These are phyloP conservation scores for Allochrocebus solatus DNA, from an alignment of 2,797 vertebrate species.

Conservation along the genomic window DNA sequence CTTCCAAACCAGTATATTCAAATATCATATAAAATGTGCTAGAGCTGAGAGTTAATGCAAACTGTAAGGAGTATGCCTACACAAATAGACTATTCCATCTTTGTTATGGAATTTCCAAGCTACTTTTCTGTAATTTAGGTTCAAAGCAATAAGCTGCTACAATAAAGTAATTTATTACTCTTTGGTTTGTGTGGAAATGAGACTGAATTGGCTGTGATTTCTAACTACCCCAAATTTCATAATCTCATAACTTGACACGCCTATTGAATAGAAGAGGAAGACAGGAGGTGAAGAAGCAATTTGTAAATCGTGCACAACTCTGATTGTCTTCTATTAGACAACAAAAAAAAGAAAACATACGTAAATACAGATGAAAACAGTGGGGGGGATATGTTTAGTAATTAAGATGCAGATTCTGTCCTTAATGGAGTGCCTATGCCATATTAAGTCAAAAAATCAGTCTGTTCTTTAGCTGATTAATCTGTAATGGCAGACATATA, in stretches of 20 bases:
- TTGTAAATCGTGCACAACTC: slow-evolving; percentile 9
- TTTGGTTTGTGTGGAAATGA: slow-evolving; percentile 66
- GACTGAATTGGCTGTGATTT: slow-evolving; percentile 56
- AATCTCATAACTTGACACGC: slow-evolving; percentile 56
- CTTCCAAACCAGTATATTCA: slow-evolving; percentile 28
- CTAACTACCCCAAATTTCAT: slow-evolving; percentile 57
- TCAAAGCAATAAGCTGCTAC: slow-evolving; percentile 59
- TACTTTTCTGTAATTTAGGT: slow-evolving; percentile 64
- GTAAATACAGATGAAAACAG: not conserved
- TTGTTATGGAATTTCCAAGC: slow-evolving; percentile 54
- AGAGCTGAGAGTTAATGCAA: slow-evolving; percentile 9
- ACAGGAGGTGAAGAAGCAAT: slow-evolving; percentile 40
- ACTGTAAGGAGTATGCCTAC: not conserved
- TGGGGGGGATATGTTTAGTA: not conserved
- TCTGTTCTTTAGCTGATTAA: slow-evolving; percentile 55
- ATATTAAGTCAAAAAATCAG: slow-evolving; percentile 28
- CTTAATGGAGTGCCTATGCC: slow-evolving; percentile 14
- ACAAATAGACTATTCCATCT: slow-evolving; percentile 45
- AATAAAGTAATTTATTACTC: slow-evolving; percentile 58
- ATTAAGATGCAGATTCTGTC: slow-evolving; percentile 26
- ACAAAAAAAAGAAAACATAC: slow-evolving; percentile 41
- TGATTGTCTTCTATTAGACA: slow-evolving; percentile 41
- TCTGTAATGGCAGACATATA: slow-evolving; percentile 51
- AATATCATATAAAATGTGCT: slow-evolving; percentile 32
- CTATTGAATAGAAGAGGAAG: slow-evolving; percentile 45